Evolutionary conservation across 2,797 vertebrate species (phyloP), one percentile per base, ranked within the genome.

Genomic region (Mus caroli): DNA sequence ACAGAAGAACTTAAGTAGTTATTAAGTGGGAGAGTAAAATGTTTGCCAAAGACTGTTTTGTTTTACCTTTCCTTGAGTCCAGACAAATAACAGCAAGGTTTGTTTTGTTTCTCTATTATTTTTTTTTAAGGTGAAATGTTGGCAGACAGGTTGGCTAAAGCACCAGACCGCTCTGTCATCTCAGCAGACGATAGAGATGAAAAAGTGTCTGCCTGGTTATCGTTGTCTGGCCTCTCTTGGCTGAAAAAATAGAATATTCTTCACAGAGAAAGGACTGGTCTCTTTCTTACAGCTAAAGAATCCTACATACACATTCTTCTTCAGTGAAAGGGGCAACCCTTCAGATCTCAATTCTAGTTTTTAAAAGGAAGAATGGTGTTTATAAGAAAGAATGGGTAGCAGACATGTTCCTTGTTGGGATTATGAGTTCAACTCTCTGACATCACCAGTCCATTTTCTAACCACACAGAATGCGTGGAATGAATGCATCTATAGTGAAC

Each of bases 151-250:
- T 94, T 91, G 92, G 95, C 90, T 71, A 76, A 91, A 91, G 77
- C 71, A 85, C 54, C 82, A 97, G 96, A 96, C 94, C 67, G 88
- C 91, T 97, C 90, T 96, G 86, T 97, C 94, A 93, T 94, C 64
- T 83, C 64, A 56, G 86, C 82, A 96, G 93, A 97, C 91, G 64
- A 54, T 69, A 73, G 52, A 60, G n/a, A 88, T 46, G 34, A 83
- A 86, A 94, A 86, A 86, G 96, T 76, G 19, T 87, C 90, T 88
- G 64, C 77, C 37, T 89, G 60, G 83, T 91, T 96, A 92, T 92
- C 94, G 94, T 92, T 88, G 78, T 95, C 90, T 96, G 56, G 71
- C 92, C 64, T 94, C 56, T 40, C 83, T 94, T 92, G 67, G 37
- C 60, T 97, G 73, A 94, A 94, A 96, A 94, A 90, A 77, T 26